Conservation (phyloP, 2,797 vertebrate genomes). For the Triplophysa yarkandensis region DNA sequence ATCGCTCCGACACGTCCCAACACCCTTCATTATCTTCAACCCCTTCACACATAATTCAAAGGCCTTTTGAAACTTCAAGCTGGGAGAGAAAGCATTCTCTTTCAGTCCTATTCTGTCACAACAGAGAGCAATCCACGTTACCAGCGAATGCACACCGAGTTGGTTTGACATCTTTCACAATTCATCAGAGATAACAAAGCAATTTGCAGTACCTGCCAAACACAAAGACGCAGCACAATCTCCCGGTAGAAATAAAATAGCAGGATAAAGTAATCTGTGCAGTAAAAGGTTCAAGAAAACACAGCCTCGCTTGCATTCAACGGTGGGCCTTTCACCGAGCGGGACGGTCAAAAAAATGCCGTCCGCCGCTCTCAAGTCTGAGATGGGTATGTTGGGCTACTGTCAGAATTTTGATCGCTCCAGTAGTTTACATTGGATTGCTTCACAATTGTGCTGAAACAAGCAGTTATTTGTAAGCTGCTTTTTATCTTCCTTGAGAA, state of each 20-base stretch:
- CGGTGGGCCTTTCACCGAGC: not conserved
- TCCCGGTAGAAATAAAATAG: conserved; percentile 26
- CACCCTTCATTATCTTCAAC: conserved; percentile 60
- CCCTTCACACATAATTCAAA: conserved; percentile 61
- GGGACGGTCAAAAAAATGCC: conserved; percentile 8
- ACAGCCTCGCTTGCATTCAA: not conserved
- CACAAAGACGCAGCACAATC: conserved; percentile 22
- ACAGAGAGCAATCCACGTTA: conserved; percentile 54
- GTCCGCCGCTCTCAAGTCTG: not conserved
- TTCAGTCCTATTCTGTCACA: conserved; percentile 63
- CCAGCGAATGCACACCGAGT: conserved; percentile 42
- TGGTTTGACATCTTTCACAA: conserved; percentile 59
- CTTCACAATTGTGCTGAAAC: conserved; percentile 32
- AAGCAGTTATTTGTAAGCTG: conserved; percentile 39
- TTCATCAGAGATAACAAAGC: conserved; percentile 57
- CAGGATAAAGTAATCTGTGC: conserved; percentile 32
- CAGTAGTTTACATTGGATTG: conserved; percentile 36
- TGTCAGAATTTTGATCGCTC: conserved; percentile 15
- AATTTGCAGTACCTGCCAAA: conserved; percentile 50
- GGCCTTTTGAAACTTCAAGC: conserved; percentile 58
- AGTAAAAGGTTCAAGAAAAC: conserved; percentile 36
- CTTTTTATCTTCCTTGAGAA: conserved; percentile 27
- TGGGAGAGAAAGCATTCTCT: conserved; percentile 53
- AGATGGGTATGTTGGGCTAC: not conserved
- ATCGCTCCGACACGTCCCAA: conserved; percentile 50